Percentiles rank a stretch among this genome's conserved stretches.
Evolutionary conservation across 2,113 vertebrate species (phyloP).

Genomic region (Galeopterus variegatus): DNA sequence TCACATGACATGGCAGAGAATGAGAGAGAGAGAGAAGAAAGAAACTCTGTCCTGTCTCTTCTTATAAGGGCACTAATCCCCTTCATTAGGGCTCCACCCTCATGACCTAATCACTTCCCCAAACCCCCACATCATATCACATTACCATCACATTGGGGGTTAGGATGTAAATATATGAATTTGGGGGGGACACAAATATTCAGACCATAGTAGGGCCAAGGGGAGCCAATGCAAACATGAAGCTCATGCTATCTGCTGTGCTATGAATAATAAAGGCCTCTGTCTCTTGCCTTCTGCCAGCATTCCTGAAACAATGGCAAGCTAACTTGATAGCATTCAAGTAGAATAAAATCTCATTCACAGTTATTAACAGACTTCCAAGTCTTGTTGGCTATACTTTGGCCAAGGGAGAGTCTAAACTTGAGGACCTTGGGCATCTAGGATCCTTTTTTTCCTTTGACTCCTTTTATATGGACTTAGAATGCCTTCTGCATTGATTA

Average conservation of each 20-base stretch:
- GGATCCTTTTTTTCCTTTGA: not conserved
- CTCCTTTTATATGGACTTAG: not conserved
- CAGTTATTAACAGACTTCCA: not conserved
- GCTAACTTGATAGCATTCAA: not conserved
- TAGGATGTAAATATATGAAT: too few relatives aligned
- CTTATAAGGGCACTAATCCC: not conserved
- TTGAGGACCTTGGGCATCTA: not conserved
- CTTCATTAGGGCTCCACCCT: too few relatives aligned
- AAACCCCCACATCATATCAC: too few relatives aligned
- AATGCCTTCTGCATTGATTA: not conserved
- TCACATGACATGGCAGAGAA: too few relatives aligned
- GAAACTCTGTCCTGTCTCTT: not conserved
- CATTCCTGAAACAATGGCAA: not conserved
- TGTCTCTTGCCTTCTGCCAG: not conserved
- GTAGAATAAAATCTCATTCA: not conserved
- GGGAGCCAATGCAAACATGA: too few relatives aligned
- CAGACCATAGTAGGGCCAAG: too few relatives aligned
- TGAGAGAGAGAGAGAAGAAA: too few relatives aligned
- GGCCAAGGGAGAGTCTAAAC: not conserved
- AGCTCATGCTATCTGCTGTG: too few relatives aligned
- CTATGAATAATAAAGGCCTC: too few relatives aligned
- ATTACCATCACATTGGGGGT: too few relatives aligned
- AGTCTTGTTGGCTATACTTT: not conserved
- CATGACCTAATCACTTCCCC: too few relatives aligned
- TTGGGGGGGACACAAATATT: too few relatives aligned